Conservation (phyloP, 2,797 vertebrate species). For the Rhodeus uyekii region DNA sequence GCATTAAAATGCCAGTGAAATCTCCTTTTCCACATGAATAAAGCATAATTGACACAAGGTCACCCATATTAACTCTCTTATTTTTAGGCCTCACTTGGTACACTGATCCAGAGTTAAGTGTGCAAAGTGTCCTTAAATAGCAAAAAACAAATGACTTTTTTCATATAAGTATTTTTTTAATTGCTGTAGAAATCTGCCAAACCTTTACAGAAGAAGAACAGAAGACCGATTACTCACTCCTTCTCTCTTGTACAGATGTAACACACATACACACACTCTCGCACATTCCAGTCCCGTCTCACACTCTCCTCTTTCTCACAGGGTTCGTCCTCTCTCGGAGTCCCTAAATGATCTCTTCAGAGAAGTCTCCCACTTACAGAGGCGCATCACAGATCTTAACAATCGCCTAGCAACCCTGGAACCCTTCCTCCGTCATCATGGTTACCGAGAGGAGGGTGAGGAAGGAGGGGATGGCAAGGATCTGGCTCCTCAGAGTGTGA, state of each 20-base stretch:
- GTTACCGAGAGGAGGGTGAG: conserved; percentile 70
- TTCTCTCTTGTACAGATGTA: neutral
- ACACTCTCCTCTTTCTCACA: conserved; percentile 64
- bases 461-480: conserved; percentile 45
- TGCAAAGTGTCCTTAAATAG: neutral
- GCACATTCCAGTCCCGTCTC: neutral
- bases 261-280: neutral
- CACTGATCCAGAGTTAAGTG: neutral
- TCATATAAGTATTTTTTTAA: neutral
- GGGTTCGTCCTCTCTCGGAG: conserved; percentile 85
- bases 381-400: conserved; percentile 84
- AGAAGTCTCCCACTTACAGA: conserved; percentile 84
- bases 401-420: conserved; percentile 84
- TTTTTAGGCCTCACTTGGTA: neutral
- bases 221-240: neutral
- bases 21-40: neutral
- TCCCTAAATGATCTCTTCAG: conserved; percentile 87
- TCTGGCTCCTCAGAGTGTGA: conserved; percentile 55
- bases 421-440: conserved; percentile 79
- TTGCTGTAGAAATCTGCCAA: neutral
- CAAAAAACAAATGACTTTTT: neutral
- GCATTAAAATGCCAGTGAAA: neutral
- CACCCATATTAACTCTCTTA: neutral
- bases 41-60: neutral
- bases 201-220: neutral